phyloP scores from a whole-genome alignment of 2,888 invertebrate genomes.

The Lomographa bimaculata region DNA sequence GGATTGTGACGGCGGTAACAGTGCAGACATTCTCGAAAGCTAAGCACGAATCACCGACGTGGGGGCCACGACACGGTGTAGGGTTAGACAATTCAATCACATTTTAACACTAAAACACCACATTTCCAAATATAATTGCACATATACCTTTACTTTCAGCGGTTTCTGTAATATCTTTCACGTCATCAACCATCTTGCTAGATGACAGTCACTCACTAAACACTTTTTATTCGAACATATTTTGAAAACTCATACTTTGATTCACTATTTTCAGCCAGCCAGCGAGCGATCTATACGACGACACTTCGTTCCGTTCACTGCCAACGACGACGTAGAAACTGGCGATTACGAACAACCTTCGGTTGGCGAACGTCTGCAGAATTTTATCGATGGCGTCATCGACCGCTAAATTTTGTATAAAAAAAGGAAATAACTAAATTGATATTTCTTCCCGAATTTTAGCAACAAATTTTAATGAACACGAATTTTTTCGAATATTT shows the following conservation, averaged over 20 bases:
- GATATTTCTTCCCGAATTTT: background rate
- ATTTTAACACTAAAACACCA: slow-evolving; percentile 74
- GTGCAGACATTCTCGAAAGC: slow-evolving; percentile 78
- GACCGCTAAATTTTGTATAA: slow-evolving; percentile 10
- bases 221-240: slow-evolving; percentile 83
- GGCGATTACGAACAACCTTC: slow-evolving; percentile 50
- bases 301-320: slow-evolving; percentile 81
- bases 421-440: slow-evolving; percentile 7
- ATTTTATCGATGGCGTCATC: slow-evolving; percentile 45
- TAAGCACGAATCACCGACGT: slow-evolving; percentile 74
- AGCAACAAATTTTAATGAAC: slow-evolving; percentile 9
- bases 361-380: slow-evolving; percentile 28
- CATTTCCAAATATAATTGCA: slow-evolving; percentile 71
- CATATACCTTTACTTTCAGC: slow-evolving; percentile 81
- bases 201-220: slow-evolving; percentile 79
- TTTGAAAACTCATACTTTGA: slow-evolving; percentile 82
- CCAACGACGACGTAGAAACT: slow-evolving; percentile 62
- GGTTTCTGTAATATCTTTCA: slow-evolving; percentile 80
- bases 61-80: slow-evolving; percentile 81
- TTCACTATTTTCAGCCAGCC: slow-evolving; percentile 82
- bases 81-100: slow-evolving; percentile 79
- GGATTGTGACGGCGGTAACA: slow-evolving; percentile 62
- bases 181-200: slow-evolving; percentile 83
- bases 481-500: too few relatives aligned
- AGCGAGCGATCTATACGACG: slow-evolving; percentile 80